A percentile compares a stretch with the other conserved stretches of the same genome.
phyloP scores from a whole-genome alignment of 2,113 vertebrate genomes.

The Podocnemis expansa region DNA sequence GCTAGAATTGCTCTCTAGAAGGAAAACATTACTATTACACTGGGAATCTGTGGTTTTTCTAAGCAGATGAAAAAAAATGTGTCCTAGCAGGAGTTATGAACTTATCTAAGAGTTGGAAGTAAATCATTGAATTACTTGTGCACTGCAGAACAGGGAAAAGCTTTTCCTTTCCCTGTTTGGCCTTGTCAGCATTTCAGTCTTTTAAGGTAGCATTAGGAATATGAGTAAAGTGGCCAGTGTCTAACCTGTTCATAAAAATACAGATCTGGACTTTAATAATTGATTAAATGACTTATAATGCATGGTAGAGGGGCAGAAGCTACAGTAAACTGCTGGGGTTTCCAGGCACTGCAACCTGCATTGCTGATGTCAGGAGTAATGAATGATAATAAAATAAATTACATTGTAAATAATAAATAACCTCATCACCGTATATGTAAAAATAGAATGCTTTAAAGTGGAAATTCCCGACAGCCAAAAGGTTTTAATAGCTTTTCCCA shows the following conservation, averaged over 20 bases:
- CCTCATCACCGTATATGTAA: slow-evolving; percentile 19
- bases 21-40: slow-evolving; percentile 30
- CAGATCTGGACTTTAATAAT: slow-evolving; percentile 67
- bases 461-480: slow-evolving; percentile 1
- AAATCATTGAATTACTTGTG: neutral
- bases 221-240: slow-evolving; percentile 17
- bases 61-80: slow-evolving; percentile 13
- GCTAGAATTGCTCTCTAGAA: neutral
- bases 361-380: slow-evolving; percentile 2
- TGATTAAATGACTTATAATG: slow-evolving; percentile 73
- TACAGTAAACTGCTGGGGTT: slow-evolving; percentile 65
- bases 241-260: slow-evolving; percentile 53
- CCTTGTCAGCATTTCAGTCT: slow-evolving; percentile 37
- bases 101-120: neutral
- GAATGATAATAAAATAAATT: slow-evolving; percentile 41
- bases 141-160: neutral
- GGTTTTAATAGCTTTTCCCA: neutral
- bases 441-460: neutral
- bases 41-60: neutral
- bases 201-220: slow-evolving; percentile 32
- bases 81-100: neutral
- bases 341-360: slow-evolving; percentile 51
- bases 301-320: slow-evolving; percentile 57
- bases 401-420: slow-evolving; percentile 67
- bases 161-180: neutral